Evolutionary conservation across 2,797 vertebrate genomes (phyloP).

Genomic region (Ceryle rudis): DNA sequence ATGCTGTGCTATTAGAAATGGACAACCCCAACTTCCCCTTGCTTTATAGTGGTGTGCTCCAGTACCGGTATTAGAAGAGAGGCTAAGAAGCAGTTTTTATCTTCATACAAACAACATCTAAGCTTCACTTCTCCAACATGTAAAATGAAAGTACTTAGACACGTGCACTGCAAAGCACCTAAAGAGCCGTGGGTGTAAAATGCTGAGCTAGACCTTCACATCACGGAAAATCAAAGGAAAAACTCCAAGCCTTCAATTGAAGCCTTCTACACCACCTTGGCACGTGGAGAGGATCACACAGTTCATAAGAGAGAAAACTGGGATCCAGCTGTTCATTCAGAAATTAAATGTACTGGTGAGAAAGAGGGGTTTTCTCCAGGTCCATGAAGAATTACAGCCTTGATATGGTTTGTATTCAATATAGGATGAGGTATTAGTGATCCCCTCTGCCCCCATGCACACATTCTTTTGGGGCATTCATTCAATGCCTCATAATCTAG

Average conservation of each 20-base stretch:
- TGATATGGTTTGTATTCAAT: background rate
- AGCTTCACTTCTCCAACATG: background rate
- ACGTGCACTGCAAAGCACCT: background rate
- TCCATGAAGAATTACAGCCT: background rate
- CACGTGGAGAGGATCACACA: rapidly evolving
- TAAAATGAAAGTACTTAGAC: background rate
- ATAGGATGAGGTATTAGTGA: background rate
- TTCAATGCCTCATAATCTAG: background rate
- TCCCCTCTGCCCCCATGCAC: background rate
- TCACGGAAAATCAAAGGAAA: background rate
- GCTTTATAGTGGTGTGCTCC: background rate
- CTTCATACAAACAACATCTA: background rate
- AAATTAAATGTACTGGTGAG: background rate
- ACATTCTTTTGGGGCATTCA: background rate
- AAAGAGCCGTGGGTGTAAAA: background rate
- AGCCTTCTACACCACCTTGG: background rate
- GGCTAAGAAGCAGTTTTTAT: background rate
- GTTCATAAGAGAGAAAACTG: background rate
- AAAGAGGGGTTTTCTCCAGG: background rate
- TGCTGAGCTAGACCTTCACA: background rate
- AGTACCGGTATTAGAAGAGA: background rate
- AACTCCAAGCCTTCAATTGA: background rate
- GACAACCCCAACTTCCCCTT: background rate
- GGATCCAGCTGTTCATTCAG: background rate
- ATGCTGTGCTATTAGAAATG: background rate